These are phyloP conservation scores for Gnathonemus longibarbis DNA, from an alignment of 2,113 vertebrate species.

Conservation along the genomic window DNA sequence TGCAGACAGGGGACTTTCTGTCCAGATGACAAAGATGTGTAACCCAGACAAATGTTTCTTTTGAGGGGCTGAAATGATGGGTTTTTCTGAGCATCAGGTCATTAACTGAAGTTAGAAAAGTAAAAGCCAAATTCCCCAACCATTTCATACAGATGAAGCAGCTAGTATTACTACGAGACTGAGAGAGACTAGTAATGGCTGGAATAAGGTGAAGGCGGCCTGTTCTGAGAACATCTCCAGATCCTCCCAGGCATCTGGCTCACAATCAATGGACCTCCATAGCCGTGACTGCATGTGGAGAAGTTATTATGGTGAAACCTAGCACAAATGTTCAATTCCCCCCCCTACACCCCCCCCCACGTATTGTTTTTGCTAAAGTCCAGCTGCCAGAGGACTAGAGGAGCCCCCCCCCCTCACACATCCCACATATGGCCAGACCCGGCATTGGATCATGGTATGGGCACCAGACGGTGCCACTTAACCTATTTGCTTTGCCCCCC, in stretches of 20 bases:
- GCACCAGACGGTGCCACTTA: background rate
- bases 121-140: background rate
- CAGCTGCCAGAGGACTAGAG: background rate
- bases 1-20: background rate
- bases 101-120: background rate
- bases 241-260: background rate
- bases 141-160: background rate
- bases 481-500: background rate
- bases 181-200: background rate
- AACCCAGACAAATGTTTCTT: background rate
- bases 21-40: background rate
- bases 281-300: background rate
- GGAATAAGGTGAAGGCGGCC: background rate
- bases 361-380: background rate
- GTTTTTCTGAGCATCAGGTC: background rate
- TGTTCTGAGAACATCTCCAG: background rate
- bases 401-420: background rate
- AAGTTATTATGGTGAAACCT: background rate
- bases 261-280: background rate
- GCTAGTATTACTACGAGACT: background rate
- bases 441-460: background rate
- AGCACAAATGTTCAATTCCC: background rate
- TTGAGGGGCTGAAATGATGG: background rate
- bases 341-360: background rate
- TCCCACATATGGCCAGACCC: conserved; percentile 3